Base-by-base conservation (phyloP, 37 sponge, comb jelly and placozoan genomes). In the Cliona cf. orientalis region DNA sequence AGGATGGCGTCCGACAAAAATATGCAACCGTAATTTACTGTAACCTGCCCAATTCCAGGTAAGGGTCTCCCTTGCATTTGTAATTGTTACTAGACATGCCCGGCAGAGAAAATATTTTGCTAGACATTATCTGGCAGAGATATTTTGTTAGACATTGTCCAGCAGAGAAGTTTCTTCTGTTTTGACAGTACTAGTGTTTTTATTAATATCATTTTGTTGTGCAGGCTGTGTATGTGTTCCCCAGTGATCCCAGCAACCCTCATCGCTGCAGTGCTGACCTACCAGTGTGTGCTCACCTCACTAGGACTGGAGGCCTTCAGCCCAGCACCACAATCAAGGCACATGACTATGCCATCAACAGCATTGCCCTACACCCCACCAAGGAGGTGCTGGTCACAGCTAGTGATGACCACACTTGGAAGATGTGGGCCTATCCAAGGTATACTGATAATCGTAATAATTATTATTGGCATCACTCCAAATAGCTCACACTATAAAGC, bases 331-430 rank as follows among this genome's bases (percentile, higher is more conserved):
- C 72, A 46, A 59, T 86, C 58, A 26, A 79, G 40, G 92, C 94
- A 1, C 94, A 94, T 42, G 71, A 77, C 14, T 85, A 68, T 46
- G 87, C 85, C 38, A 43, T 86, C 46, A 85, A 84, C 39, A 59
- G 83, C 74, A 42, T 82, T 14, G 57, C 56, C 61, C 55, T 87
- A 3, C 95, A 98, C 69, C 96, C 98, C 1, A 72, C 60, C 56
- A 95, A 90, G 80, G 59, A 59, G 7, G 79, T 96, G 17, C 58
- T 89, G 12, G 98, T 88, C 38, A 93, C 96, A 25, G 90, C 76
- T 39, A 95, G 98, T 85, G 98, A 98, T 62, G 98, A 98, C 74
- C 90, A 93, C 49, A 82, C 84, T 0, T 98, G 98, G 98, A 98
- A 63, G 62, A 72, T 98, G 76, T 98, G 98, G 98, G 72, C 86